Percentiles rank a stretch among this genome's conserved stretches.
phyloP scores from a whole-genome alignment of 2,797 vertebrate species.

The Petrocephalus schoutedeni region DNA sequence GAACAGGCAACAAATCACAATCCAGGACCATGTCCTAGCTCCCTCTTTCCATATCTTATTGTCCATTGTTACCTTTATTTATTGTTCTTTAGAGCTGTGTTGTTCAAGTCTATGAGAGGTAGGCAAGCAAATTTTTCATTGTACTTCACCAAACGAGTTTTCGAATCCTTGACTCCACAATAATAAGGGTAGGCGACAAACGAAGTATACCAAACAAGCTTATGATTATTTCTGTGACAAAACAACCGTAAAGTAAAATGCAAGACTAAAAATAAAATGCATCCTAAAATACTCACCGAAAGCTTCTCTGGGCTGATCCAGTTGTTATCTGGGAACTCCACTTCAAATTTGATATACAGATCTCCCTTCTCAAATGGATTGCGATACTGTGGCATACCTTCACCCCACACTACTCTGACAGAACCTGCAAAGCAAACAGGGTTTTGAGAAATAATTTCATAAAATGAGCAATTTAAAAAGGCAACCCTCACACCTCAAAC shows the following conservation, averaged over 20 bases:
- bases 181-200: background rate
- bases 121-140: background rate
- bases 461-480: background rate
- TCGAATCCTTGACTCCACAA: background rate
- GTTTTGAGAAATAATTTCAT: background rate
- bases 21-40: background rate
- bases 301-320: slow-evolving; percentile 96
- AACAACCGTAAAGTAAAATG: background rate
- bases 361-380: slow-evolving; percentile 98
- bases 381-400: slow-evolving; percentile 97
- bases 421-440: slow-evolving; percentile 61
- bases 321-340: slow-evolving; percentile 96
- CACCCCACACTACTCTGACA: slow-evolving; percentile 83
- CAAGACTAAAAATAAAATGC: background rate
- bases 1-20: background rate
- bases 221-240: background rate
- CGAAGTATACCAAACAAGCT: background rate
- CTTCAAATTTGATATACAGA: slow-evolving; percentile 94
- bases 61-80: background rate
- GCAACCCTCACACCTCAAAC: background rate
- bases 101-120: background rate
- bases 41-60: background rate
- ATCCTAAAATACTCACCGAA: slow-evolving; percentile 66
- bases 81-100: background rate
- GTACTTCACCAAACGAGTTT: background rate